Conservation (phyloP, 2,797 vertebrate genomes). For the Pyrocephalus nanus region DNA sequence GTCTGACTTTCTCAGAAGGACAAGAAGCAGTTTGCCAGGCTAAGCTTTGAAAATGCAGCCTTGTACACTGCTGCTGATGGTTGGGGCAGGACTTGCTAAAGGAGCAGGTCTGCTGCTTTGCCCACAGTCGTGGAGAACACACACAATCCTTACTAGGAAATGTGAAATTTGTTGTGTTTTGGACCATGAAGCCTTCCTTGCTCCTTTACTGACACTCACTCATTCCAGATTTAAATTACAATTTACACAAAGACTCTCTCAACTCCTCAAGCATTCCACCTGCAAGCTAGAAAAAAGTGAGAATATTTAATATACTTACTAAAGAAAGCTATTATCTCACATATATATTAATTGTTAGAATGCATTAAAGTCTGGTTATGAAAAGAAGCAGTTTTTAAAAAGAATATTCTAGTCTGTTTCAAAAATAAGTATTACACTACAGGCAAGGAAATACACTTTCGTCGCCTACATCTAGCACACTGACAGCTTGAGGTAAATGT, state of each 20-base stretch:
- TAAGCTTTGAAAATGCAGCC: not conserved
- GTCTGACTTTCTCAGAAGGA: not conserved
- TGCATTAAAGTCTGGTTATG: not conserved
- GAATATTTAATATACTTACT: not conserved
- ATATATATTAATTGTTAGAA: not conserved
- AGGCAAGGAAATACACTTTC: not conserved
- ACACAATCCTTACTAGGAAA: not conserved
- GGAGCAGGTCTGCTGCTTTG: not conserved
- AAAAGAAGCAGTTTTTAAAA: not conserved
- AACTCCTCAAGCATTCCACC: not conserved
- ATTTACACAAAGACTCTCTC: not conserved
- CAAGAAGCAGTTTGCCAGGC: not conserved
- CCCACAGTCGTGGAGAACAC: accelerated
- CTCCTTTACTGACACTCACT: not conserved
- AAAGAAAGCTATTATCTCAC: not conserved
- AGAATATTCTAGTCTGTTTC: not conserved
- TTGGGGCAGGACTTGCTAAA: not conserved
- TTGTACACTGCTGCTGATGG: not conserved
- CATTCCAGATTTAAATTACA: not conserved
- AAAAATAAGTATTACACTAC: not conserved
- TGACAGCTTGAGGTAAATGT: not conserved
- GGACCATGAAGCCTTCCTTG: not conserved
- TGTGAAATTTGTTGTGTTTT: not conserved
- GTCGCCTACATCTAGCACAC: not conserved
- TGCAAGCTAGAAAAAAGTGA: not conserved